These are phyloP conservation scores for Pandemis heparana DNA, from an alignment of 2,888 invertebrate genomes.

Conservation along the genomic window DNA sequence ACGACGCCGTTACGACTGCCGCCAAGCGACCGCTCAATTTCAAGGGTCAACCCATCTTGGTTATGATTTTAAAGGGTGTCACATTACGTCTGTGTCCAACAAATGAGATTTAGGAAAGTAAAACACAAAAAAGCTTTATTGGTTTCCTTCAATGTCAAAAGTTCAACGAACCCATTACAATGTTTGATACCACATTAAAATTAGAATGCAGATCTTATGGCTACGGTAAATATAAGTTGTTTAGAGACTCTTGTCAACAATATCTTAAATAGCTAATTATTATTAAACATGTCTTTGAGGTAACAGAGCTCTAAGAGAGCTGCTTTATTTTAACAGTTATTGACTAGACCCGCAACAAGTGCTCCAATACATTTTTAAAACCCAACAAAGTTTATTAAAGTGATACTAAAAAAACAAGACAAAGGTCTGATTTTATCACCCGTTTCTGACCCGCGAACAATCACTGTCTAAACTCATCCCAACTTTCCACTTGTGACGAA, in stretches of 20 bases:
- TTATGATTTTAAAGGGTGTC: constrained; percentile 52
- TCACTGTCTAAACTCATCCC: constrained; percentile 30
- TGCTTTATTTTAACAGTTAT: not conserved
- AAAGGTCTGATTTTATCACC: not conserved
- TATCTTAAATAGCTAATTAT: too few relatives aligned
- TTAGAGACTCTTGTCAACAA: too few relatives aligned
- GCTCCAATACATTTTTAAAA: not conserved
- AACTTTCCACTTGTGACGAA: constrained; percentile 29
- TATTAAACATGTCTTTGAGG: too few relatives aligned
- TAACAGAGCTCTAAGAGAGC: too few relatives aligned
- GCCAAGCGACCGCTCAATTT: constrained; percentile 50
- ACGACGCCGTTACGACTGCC: constrained; percentile 64
- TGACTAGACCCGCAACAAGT: not conserved
- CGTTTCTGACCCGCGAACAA: constrained; percentile 20
- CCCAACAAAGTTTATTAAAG: too few relatives aligned
- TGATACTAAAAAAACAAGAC: not conserved
- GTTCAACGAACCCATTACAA: too few relatives aligned
- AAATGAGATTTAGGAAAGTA: not conserved
- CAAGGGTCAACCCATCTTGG: constrained; percentile 50
- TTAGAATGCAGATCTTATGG: too few relatives aligned
- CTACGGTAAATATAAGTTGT: too few relatives aligned
- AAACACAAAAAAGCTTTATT: too few relatives aligned
- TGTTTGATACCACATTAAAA: too few relatives aligned
- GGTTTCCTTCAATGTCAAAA: too few relatives aligned
- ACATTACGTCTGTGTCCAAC: constrained; percentile 5